Conservation (phyloP, 2,113 vertebrate genomes). For the Ploceus nigricollis region DNA sequence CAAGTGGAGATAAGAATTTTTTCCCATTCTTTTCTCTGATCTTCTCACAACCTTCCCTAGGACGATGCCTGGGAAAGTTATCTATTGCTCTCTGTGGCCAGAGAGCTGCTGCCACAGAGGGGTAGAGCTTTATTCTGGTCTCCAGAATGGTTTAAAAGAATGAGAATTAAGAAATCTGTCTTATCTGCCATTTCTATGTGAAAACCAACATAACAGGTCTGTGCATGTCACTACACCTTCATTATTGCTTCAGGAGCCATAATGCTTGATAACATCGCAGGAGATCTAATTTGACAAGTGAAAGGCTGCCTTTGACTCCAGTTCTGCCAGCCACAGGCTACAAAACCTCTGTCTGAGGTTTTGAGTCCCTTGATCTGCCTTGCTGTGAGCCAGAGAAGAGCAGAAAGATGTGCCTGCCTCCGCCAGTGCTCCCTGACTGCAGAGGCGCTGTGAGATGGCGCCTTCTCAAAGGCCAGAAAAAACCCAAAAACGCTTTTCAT, state of each 20-base stretch:
- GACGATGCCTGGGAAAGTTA: background rate
- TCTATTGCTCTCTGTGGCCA: background rate
- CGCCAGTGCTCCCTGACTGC: rapidly evolving
- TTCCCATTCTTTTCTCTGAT: background rate
- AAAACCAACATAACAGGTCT: rapidly evolving
- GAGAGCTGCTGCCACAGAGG: background rate
- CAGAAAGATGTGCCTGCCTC: background rate
- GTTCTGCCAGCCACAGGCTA: background rate
- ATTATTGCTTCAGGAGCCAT: background rate
- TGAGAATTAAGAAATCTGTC: background rate
- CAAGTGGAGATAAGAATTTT: background rate
- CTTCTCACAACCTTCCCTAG: background rate
- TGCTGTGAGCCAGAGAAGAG: background rate
- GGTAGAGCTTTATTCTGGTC: background rate
- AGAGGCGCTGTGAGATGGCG: background rate
- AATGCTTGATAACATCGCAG: background rate
- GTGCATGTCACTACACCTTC: background rate
- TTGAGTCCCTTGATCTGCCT: background rate
- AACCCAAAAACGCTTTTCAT: background rate
- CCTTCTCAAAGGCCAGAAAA: background rate
- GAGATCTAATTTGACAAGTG: background rate
- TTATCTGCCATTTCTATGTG: background rate
- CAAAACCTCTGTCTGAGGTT: background rate
- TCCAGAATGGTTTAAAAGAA: background rate
- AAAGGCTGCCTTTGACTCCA: background rate